phyloP scores from a whole-genome alignment of 2,113 vertebrate species.

The Nerophis lumbriciformis region DNA sequence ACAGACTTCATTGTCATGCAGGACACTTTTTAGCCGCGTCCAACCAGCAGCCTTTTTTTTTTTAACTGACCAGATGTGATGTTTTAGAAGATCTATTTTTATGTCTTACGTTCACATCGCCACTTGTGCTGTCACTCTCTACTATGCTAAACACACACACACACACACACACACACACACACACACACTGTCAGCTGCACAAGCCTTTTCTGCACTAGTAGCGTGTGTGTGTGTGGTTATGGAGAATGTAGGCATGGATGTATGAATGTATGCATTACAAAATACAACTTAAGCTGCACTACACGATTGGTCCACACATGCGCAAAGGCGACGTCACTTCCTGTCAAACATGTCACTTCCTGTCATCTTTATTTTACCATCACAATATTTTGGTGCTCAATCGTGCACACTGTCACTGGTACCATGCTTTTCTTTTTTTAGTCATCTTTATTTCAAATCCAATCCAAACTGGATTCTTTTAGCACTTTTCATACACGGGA shows the following conservation, averaged over 20 bases:
- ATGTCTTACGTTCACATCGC: conserved; percentile 19
- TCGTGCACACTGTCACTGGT: too few relatives aligned
- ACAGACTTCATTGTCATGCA: conserved; percentile 20
- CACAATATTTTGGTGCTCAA: too few relatives aligned
- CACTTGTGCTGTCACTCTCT: conserved; percentile 5
- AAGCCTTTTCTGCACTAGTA: conserved; percentile 18
- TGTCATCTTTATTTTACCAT: too few relatives aligned
- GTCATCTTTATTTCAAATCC: too few relatives aligned
- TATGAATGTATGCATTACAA: background rate
- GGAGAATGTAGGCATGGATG: background rate
- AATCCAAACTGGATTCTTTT: too few relatives aligned
- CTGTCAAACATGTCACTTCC: too few relatives aligned
- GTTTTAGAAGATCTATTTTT: conserved; percentile 24
- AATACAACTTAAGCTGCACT: too few relatives aligned
- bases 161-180: conserved; percentile 8
- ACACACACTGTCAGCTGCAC: conserved; percentile 11
- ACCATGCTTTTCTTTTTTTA: too few relatives aligned
- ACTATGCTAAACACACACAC: conserved; percentile 10
- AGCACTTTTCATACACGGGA: too few relatives aligned
- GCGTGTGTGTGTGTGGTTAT: background rate
- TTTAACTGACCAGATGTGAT: conserved; percentile 6
- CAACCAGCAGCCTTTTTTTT: conserved; percentile 66
- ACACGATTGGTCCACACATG: too few relatives aligned
- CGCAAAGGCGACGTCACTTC: too few relatives aligned
- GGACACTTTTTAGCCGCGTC: conserved; percentile 35